Evolutionary conservation across 64 coral and sea anemone genomes (phyloP).

Genomic region (Dendrophyllia cribrosa): DNA sequence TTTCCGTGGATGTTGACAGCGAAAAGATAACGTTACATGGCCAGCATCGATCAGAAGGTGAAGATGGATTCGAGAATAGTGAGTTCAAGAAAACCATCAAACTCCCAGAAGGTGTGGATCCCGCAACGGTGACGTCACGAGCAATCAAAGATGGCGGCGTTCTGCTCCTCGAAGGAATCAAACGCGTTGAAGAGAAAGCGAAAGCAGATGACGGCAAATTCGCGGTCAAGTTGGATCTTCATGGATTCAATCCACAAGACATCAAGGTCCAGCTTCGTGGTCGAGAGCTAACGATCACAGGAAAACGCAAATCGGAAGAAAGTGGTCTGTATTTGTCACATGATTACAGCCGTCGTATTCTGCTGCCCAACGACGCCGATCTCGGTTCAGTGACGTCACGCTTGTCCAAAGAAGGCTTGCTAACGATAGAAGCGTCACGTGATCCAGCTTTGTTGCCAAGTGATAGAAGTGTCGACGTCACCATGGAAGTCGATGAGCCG

Average conservation of each 20-base stretch:
- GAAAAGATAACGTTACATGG: conserved; percentile 69
- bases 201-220: conserved; percentile 77
- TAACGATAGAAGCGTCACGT: conserved; percentile 70
- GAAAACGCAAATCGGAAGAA: conserved; percentile 62
- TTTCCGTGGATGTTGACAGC: conserved; percentile 37
- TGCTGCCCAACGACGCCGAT: conserved; percentile 81
- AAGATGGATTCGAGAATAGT: conserved; percentile 71
- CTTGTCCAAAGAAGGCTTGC: conserved; percentile 48
- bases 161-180: conserved; percentile 62
- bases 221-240: conserved; percentile 72
- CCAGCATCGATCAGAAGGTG: conserved; percentile 53
- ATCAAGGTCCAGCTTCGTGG: conserved; percentile 82
- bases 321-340: conserved; percentile 42
- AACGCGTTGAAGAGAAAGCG: background rate
- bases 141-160: conserved; percentile 56
- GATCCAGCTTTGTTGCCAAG: background rate
- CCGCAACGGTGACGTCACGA: conserved; percentile 58
- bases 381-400: conserved; percentile 75
- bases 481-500: background rate
- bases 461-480: background rate
- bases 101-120: conserved; percentile 81
- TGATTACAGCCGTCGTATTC: conserved; percentile 75
- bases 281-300: conserved; percentile 74
- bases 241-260: conserved; percentile 67
- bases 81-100: conserved; percentile 71